phyloP scores from a whole-genome alignment of 2,113 vertebrate genomes.

The Isurus oxyrinchus region DNA sequence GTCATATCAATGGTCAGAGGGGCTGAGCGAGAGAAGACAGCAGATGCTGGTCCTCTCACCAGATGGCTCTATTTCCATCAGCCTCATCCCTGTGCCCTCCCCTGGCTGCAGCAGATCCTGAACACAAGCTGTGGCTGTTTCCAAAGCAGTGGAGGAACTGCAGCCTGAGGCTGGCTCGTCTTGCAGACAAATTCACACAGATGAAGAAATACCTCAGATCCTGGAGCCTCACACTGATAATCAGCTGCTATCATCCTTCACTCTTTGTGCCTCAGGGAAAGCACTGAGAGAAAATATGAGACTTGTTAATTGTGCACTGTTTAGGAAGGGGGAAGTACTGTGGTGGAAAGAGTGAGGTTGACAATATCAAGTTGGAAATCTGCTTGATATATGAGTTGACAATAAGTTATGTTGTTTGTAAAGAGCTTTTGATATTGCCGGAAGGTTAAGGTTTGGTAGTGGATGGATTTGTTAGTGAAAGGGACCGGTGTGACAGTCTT shows the following conservation, averaged over 20 bases:
- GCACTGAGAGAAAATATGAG: not conserved
- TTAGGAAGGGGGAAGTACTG: not conserved
- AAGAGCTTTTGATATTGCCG: not conserved
- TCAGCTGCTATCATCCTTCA: not conserved
- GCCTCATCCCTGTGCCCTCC: not conserved
- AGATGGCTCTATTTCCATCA: not conserved
- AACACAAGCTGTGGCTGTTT: not conserved
- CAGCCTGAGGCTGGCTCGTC: not conserved
- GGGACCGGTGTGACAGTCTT: not conserved
- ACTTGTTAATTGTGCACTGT: not conserved
- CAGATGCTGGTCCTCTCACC: not conserved
- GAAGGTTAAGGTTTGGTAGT: not conserved
- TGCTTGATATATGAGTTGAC: not conserved
- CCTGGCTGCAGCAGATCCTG: not conserved
- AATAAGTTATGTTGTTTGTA: not conserved
- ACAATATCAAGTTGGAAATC: not conserved
- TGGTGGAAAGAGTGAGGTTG: not conserved
- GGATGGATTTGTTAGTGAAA: not conserved
- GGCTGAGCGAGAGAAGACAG: not conserved
- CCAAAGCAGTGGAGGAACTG: not conserved
- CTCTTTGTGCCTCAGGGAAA: not conserved
- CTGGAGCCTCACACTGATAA: not conserved
- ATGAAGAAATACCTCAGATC: not conserved
- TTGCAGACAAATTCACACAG: not conserved
- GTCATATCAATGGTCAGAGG: not conserved